Percentiles rank a stretch among this genome's conserved stretches.
Conservation (phyloP, 2,113 vertebrate species). For the Marcusenius ussheri region DNA sequence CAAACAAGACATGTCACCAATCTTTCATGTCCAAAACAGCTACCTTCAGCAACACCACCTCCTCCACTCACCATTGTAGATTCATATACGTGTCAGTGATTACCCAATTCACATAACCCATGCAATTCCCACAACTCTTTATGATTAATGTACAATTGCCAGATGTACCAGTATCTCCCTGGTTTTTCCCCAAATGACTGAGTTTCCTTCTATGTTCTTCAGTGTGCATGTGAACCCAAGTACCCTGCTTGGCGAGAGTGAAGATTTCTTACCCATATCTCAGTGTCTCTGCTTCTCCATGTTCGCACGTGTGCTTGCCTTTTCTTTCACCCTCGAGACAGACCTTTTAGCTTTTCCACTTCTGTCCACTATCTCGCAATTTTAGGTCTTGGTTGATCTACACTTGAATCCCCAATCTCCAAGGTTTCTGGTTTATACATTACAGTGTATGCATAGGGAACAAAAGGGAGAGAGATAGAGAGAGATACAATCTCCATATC, state of each 20-base stretch:
- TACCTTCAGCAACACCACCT: too few species aligned
- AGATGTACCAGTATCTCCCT: background rate
- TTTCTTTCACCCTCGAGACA: background rate
- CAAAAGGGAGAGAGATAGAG: background rate
- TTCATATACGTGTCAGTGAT: too few species aligned
- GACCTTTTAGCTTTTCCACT: background rate
- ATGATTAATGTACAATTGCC: too few species aligned
- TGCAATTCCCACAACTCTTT: too few species aligned
- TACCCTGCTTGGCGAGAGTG: background rate
- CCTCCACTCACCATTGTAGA: too few species aligned
- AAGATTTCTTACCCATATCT: background rate
- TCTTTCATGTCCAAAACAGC: background rate
- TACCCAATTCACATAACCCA: too few species aligned
- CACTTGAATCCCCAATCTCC: background rate
- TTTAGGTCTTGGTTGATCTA: background rate
- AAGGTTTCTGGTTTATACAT: background rate
- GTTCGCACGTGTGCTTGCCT: background rate
- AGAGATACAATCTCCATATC: background rate
- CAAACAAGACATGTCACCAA: background rate
- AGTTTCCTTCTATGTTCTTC: background rate
- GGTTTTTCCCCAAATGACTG: background rate
- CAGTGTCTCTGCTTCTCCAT: background rate
- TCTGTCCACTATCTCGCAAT: background rate
- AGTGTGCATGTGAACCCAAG: background rate
- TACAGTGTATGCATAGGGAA: background rate